These are phyloP conservation scores for Hirundo rustica DNA, from an alignment of 2,797 vertebrate genomes.

Conservation along the genomic window DNA sequence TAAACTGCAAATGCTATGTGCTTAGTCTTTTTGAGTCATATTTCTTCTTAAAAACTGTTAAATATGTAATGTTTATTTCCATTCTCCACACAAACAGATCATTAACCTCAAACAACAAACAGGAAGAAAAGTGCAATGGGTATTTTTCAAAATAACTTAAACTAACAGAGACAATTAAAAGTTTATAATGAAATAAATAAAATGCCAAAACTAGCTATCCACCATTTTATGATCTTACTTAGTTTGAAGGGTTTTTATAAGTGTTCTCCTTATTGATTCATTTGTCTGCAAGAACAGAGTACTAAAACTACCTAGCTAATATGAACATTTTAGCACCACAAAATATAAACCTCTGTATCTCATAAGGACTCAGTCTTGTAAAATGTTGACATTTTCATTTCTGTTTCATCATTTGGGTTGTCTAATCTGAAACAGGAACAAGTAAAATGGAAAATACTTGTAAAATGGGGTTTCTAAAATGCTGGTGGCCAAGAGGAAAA, in stretches of 20 bases:
- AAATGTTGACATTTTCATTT: slow-evolving; percentile 56
- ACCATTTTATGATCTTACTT: slow-evolving; percentile 46
- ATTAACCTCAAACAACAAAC: background rate
- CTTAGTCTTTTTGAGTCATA: background rate
- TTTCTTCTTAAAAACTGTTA: slow-evolving; percentile 29
- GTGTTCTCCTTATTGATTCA: slow-evolving; percentile 67
- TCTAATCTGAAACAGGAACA: slow-evolving; percentile 25
- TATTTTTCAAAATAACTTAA: slow-evolving; percentile 31
- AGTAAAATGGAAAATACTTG: background rate
- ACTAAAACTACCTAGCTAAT: slow-evolving; percentile 43
- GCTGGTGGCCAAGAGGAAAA: background rate
- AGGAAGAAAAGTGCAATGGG: background rate
- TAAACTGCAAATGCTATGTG: background rate
- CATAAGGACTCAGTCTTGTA: slow-evolving; percentile 42
- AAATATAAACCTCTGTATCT: slow-evolving; percentile 65
- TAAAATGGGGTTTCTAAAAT: background rate
- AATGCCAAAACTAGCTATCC: slow-evolving; percentile 34
- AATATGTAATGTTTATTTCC: background rate
- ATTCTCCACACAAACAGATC: background rate
- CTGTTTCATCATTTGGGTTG: background rate
- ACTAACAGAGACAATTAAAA: slow-evolving; percentile 48
- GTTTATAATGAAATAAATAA: slow-evolving; percentile 57
- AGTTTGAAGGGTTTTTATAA: slow-evolving; percentile 62
- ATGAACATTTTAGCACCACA: slow-evolving; percentile 54
- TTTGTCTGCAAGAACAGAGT: slow-evolving; percentile 27